These are phyloP conservation scores for Acrocephalus arundinaceus DNA, from an alignment of 2,113 vertebrate species.

Conservation along the genomic window DNA sequence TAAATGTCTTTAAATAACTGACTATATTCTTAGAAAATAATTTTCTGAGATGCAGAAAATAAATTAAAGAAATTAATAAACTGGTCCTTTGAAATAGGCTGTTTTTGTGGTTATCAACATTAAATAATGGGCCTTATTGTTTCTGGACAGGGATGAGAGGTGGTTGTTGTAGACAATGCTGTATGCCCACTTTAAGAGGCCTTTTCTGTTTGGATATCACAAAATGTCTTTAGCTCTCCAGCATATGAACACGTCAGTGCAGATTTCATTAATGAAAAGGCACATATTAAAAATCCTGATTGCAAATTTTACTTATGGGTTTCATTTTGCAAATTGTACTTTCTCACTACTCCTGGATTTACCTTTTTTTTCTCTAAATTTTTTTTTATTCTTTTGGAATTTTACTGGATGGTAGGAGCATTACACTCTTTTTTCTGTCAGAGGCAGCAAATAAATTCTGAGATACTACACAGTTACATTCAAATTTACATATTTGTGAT, in stretches of 20 bases:
- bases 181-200: neutral
- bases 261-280: neutral
- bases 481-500: conserved; percentile 11
- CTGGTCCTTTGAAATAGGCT: neutral
- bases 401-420: neutral
- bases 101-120: neutral
- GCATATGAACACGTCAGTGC: neutral
- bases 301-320: neutral
- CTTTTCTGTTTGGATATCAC: neutral
- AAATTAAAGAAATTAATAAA: neutral
- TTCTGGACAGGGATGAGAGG: neutral
- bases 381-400: neutral
- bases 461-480: neutral
- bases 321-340: neutral
- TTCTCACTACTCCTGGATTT: neutral
- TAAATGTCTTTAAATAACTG: neutral
- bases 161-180: neutral
- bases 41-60: neutral
- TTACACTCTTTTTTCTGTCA: neutral
- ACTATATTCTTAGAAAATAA: neutral
- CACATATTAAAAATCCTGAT: neutral
- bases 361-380: neutral
- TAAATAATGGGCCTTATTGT: neutral
- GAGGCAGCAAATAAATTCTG: neutral
- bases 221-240: neutral